phyloP scores from a whole-genome alignment of 1,140 invertebrate species.

The Pseudomyrmex dendroicus region DNA sequence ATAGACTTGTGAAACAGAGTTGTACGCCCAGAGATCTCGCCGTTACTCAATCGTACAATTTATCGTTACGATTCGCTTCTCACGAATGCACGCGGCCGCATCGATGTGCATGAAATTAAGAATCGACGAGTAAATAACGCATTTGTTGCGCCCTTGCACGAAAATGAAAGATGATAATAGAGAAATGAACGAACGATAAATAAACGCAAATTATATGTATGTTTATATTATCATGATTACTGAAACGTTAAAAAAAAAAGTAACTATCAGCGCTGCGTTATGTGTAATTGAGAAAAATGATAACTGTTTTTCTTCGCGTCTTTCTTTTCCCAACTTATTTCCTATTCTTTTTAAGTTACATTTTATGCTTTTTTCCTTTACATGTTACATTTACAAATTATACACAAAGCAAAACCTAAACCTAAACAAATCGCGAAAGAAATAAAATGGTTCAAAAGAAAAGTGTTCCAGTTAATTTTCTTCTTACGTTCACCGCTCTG shows the following conservation, averaged over 20 bases:
- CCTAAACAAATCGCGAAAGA: background rate
- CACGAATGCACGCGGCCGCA: background rate
- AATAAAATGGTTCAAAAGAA: background rate
- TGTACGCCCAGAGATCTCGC: conserved; percentile 1
- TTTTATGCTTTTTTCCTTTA: background rate
- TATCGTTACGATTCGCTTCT: conserved; percentile 38
- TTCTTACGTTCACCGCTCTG: conserved; percentile 15
- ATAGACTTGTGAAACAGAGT: conserved; percentile 28
- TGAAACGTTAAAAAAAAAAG: conserved; percentile 6
- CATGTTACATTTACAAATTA: no score
- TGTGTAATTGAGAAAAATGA: background rate
- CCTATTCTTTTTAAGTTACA: background rate
- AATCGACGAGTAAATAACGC: conserved; percentile 18
- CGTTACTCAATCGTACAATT: conserved; percentile 48
- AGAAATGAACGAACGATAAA: conserved; percentile 6
- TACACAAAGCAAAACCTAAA: no score
- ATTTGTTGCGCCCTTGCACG: background rate
- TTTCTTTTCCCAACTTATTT: conserved; percentile 20
- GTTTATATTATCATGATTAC: conserved; percentile 10
- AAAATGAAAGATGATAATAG: background rate
- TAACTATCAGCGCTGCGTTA: background rate
- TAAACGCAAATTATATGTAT: background rate
- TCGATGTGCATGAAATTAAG: conserved; percentile 28
- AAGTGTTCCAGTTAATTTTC: conserved; percentile 2
- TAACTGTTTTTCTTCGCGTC: conserved; percentile 21